Evolutionary conservation across 2,797 vertebrate genomes (phyloP).

Genomic region (Crocidura indochinensis): DNA sequence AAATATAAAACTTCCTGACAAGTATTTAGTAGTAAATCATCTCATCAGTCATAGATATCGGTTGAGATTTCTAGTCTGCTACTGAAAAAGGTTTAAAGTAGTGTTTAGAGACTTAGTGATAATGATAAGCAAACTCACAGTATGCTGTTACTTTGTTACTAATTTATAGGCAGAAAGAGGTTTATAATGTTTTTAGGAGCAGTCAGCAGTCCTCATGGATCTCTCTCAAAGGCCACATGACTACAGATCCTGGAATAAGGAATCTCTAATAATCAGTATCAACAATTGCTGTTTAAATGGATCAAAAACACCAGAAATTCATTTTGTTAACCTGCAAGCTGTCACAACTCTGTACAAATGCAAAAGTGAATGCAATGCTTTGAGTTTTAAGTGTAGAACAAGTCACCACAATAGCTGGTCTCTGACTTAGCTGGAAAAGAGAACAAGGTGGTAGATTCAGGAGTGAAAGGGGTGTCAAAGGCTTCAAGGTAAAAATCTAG

Average conservation of each 20-base stretch:
- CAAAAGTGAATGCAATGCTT: neutral
- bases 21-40: neutral
- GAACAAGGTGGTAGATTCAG: neutral
- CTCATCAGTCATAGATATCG: neutral
- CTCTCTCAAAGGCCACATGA: neutral
- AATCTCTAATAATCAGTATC: neutral
- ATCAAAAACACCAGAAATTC: neutral
- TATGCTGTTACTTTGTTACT: neutral
- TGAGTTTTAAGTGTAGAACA: neutral
- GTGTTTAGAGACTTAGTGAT: slow-evolving; percentile 10
- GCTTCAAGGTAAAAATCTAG: neutral
- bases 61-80: neutral
- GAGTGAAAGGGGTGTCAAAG: neutral
- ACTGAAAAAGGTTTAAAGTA: neutral
- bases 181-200: neutral
- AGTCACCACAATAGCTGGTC: too few relatives aligned
- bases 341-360: neutral
- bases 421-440: neutral
- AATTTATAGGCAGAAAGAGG: neutral
- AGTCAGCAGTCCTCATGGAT: neutral
- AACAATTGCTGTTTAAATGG: neutral
- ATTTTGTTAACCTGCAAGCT: neutral
- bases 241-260: neutral
- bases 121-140: slow-evolving; percentile 31
- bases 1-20: neutral